These are phyloP conservation scores for Agapornis roseicollis DNA, from an alignment of 2,113 vertebrate genomes.

Conservation along the genomic window DNA sequence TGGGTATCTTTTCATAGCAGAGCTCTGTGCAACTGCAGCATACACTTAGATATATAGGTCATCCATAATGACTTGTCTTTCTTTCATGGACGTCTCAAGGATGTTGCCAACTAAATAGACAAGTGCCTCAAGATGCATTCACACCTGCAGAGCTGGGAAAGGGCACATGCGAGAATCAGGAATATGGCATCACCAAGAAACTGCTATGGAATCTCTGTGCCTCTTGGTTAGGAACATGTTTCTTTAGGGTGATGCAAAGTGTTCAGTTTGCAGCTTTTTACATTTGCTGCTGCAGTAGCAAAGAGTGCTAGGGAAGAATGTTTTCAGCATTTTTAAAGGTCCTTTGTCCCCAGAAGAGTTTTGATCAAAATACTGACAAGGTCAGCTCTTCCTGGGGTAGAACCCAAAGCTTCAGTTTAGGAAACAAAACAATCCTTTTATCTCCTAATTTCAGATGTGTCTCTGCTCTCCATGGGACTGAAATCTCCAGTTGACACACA, in stretches of 20 bases:
- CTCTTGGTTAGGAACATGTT: background rate
- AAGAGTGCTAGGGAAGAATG: background rate
- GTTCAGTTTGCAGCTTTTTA: background rate
- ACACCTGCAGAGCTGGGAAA: background rate
- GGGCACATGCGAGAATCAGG: rapidly evolving
- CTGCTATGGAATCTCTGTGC: background rate
- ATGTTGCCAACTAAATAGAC: background rate
- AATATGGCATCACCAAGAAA: background rate
- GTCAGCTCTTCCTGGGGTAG: conserved; percentile 70
- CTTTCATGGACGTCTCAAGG: background rate
- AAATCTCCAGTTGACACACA: conserved; percentile 65
- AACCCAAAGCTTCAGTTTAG: conserved; percentile 60
- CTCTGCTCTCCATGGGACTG: conserved; percentile 50
- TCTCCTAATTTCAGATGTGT: conserved; percentile 66
- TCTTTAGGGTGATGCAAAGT: background rate
- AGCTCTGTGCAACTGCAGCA: too few relatives aligned
- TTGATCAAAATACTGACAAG: conserved; percentile 78
- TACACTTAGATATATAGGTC: background rate
- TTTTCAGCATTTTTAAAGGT: conserved; percentile 65
- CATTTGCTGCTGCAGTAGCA: background rate
- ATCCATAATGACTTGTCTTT: background rate
- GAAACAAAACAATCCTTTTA: conserved; percentile 75
- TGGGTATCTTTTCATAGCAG: background rate
- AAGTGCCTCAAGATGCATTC: background rate
- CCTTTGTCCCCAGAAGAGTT: conserved; percentile 58